Evolutionary conservation across 2,113 vertebrate genomes (phyloP).

Genomic region (Aptenodytes forsteri): DNA sequence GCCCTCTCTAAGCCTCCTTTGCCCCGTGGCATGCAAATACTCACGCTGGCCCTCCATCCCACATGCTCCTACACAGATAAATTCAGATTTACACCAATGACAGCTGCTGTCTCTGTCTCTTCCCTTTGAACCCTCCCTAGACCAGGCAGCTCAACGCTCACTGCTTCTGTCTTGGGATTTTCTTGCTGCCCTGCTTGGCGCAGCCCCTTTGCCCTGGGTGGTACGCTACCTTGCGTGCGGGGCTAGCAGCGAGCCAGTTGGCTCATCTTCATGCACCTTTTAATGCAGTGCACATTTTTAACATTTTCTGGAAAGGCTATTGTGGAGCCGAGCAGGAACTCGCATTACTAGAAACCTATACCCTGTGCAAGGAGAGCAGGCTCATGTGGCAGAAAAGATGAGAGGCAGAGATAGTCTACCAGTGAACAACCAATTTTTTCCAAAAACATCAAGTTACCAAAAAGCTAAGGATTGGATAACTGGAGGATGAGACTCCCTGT

Average conservation of each 20-base stretch:
- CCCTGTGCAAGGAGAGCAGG: background rate
- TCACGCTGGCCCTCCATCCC: background rate
- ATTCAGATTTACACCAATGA: background rate
- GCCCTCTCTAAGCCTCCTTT: background rate
- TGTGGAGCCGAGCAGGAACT: conserved; percentile 28
- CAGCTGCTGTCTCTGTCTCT: background rate
- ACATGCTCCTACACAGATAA: background rate
- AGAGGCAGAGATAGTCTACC: conserved; percentile 2
- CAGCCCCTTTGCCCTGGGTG: rapidly evolving
- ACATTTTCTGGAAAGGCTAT: background rate
- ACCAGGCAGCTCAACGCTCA: background rate
- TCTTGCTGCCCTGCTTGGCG: background rate
- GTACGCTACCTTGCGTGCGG: background rate
- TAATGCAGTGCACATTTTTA: conserved; percentile 22
- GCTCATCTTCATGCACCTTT: background rate
- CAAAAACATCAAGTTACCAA: background rate
- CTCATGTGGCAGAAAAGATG: conserved; percentile 25
- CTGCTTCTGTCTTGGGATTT: background rate
- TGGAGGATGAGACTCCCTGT: background rate
- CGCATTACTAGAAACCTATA: conserved; percentile 47
- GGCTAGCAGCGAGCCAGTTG: rapidly evolving
- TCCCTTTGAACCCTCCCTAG: background rate
- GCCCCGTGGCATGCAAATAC: background rate
- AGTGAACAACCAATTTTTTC: background rate
- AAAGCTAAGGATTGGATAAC: background rate